Evolutionary conservation across 1,140 invertebrate genomes (phyloP).

Genomic region (Meloidogyne exigua): DNA sequence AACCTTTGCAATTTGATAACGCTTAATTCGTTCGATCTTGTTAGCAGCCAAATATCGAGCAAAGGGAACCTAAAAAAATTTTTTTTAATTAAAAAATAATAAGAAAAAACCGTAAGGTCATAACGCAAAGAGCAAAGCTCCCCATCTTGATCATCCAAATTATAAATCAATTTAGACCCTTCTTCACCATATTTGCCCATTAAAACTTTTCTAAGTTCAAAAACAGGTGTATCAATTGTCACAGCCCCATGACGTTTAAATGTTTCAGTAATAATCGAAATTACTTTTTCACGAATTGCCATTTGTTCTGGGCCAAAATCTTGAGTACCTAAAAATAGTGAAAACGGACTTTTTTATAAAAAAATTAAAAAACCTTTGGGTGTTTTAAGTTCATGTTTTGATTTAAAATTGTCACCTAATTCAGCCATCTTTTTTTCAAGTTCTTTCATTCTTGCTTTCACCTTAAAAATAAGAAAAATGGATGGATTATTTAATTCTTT

Average conservation of each 20-base stretch:
- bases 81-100: conserved; percentile 29
- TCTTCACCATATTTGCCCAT: conserved; percentile 99
- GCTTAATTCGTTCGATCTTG: conserved; percentile 88
- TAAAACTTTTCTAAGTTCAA: conserved; percentile 93
- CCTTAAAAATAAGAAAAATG: conserved; percentile 8
- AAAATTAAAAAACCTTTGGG: conserved; percentile 50
- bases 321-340: conserved; percentile 76
- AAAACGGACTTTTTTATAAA: neutral
- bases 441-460: conserved; percentile 19
- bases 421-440: conserved; percentile 17
- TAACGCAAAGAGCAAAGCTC: conserved; percentile 73
- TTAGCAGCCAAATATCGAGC: conserved; percentile 96
- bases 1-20: conserved; percentile 72
- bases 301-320: conserved; percentile 93
- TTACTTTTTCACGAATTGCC: conserved; percentile 81
- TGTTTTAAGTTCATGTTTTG: conserved; percentile 46
- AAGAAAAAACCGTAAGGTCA: conserved; percentile 68
- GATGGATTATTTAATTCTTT: too few relatives aligned
- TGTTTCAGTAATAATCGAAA: conserved; percentile 81
- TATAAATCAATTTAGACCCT: conserved; percentile 95
- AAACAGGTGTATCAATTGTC: conserved; percentile 96
- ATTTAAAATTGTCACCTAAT: conserved; percentile 23
- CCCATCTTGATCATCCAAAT: conserved; percentile 95
- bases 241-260: conserved; percentile 98
- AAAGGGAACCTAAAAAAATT: conserved; percentile 80